A percentile compares a stretch with the other conserved stretches of the same genome.
Evolutionary conservation across 2,888 invertebrate genomes (phyloP).

Genomic region (Apotomis turbidana): DNA sequence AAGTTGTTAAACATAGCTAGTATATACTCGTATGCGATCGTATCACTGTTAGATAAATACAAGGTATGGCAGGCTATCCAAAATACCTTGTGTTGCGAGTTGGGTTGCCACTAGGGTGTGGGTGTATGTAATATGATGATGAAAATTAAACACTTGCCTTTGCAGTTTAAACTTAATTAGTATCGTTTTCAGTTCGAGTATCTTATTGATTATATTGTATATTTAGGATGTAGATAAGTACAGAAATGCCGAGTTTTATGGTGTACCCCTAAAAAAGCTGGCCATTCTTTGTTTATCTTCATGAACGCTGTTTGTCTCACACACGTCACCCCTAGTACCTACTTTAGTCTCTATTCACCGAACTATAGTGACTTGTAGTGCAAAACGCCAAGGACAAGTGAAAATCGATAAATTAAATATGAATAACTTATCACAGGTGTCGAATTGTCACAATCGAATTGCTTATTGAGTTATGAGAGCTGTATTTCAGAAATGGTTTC

Average conservation of each 20-base stretch:
- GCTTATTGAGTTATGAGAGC: too few relatives aligned
- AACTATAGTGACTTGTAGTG: too few relatives aligned
- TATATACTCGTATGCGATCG: constrained; percentile 39
- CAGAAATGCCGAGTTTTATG: background rate
- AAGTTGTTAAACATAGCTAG: constrained; percentile 42
- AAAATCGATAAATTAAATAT: too few relatives aligned
- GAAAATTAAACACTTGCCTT: constrained; percentile 37
- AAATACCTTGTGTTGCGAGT: constrained; percentile 7
- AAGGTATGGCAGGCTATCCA: constrained; percentile 10
- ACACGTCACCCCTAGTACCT: background rate
- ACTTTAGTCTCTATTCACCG: too few relatives aligned
- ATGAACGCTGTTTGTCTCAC: background rate
- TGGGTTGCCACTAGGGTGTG: constrained; percentile 1
- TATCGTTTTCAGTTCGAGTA: constrained; percentile 8
- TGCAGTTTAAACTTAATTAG: background rate
- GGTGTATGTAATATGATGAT: background rate
- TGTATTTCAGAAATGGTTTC: too few relatives aligned
- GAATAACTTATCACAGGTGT: too few relatives aligned
- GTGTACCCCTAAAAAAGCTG: constrained; percentile 10
- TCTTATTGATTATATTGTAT: constrained; percentile 22
- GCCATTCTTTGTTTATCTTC: constrained; percentile 3
- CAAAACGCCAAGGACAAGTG: too few relatives aligned
- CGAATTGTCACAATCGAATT: too few relatives aligned
- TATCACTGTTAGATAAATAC: constrained; percentile 46
- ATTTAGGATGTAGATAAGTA: constrained; percentile 32